These are phyloP conservation scores for Drosophila multiciliata DNA, from an alignment of 2,888 invertebrate genomes.

Conservation along the genomic window DNA sequence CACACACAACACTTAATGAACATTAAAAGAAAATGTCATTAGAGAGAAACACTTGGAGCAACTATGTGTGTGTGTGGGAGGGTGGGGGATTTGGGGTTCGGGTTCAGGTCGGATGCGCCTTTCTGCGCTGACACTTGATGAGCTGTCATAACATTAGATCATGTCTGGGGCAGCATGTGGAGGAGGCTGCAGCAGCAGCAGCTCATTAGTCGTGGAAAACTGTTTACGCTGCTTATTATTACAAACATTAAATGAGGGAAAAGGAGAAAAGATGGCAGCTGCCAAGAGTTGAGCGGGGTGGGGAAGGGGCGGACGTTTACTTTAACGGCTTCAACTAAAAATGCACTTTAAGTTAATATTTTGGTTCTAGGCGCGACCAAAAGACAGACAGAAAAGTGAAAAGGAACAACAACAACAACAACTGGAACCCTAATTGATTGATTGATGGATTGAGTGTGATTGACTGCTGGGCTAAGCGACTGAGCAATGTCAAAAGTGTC, in stretches of 20 bases:
- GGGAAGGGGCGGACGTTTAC: slow-evolving; percentile 17
- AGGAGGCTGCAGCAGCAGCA: slow-evolving; percentile 20
- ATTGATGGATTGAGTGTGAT: slow-evolving; percentile 58
- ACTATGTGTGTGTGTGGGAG: background rate
- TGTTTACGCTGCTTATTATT: slow-evolving; percentile 77
- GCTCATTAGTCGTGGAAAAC: slow-evolving; percentile 74
- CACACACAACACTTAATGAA: slow-evolving; percentile 74
- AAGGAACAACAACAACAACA: slow-evolving; percentile 5
- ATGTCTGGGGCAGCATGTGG: slow-evolving; percentile 53
- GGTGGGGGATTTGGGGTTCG: background rate
- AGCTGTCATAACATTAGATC: slow-evolving; percentile 84
- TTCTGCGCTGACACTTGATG: slow-evolving; percentile 81
- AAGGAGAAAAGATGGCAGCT: slow-evolving; percentile 23
- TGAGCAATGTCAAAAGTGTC: slow-evolving; percentile 68
- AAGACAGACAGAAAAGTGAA: background rate
- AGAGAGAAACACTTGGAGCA: slow-evolving; percentile 40
- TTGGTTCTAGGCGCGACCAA: background rate
- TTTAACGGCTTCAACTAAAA: slow-evolving; percentile 61
- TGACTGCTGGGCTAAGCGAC: slow-evolving; percentile 46
- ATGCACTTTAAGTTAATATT: slow-evolving; percentile 61
- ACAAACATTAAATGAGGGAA: slow-evolving; percentile 63
- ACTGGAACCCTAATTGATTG: slow-evolving; percentile 62
- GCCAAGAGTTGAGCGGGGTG: background rate
- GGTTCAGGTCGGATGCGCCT: slow-evolving; percentile 20
- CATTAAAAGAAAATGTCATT: slow-evolving; percentile 81